Evolutionary conservation across 2,888 invertebrate genomes (phyloP), one percentile per base, ranked within the genome.

Genomic region (Pollenia angustigena): DNA sequence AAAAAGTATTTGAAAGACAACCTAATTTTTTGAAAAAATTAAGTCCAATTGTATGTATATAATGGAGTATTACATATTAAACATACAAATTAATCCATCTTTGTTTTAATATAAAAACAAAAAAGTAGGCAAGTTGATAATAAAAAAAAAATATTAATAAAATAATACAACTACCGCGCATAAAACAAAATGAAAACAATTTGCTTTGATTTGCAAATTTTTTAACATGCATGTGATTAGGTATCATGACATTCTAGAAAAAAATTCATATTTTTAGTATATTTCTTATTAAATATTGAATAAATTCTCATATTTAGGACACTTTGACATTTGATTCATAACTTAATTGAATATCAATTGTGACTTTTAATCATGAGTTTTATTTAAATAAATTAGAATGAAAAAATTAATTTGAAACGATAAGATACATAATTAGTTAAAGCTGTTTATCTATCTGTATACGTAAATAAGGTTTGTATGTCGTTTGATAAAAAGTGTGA

Each of bases 281-380:
- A 32, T 32, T 32, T 32, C 1, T 32, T 32, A 32, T 32, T 32
- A 6, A 23, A 66, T 18, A 32, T 23, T 6, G 4, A 12, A 62
- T 0, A 9, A 16, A 16, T 40, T 40, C 32, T 14, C 1, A 71
- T 10, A 56, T 48, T 62, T 75, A 18, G 18, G 9, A n/a, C 32
- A 12, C 6, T 16, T 46, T 12, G 62, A 50, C 40, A 75, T 42
- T 75, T 52, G 50, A 75, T 75, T 62, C 62, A 64, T 64, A 64
- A 42, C 10, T 60, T 60, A 48, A 12, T 74, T 32, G 11, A 48
- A 72, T 56, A 72, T 16, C 48, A 8, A 16, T 50, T 60, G 40
- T 48, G 23, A 56, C 46, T 56, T 32, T 62, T 74, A 48, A 60
- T 74, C 52, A 48, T 12, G 8, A 32, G 8, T 46, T 58, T 74